Conservation (phyloP, 2,797 vertebrate species). For the Selene dorsalis region DNA sequence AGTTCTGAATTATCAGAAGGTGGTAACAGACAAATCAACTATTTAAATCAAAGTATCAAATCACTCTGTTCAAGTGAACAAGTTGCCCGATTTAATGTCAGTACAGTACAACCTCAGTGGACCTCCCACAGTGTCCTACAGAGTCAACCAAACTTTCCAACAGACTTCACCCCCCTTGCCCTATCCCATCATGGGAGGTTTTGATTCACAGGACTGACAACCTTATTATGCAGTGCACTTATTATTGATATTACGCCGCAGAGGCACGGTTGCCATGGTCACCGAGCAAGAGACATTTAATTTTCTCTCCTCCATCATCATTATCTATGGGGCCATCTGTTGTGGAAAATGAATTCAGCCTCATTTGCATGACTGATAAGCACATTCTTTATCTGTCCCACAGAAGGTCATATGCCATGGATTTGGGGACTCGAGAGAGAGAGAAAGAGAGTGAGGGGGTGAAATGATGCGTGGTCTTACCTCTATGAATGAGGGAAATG, state of each 20-base stretch:
- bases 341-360: conserved; percentile 99
- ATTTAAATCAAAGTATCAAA: background rate
- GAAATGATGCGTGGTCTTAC: conserved; percentile 79
- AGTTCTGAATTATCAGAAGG: background rate
- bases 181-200: conserved; percentile 84
- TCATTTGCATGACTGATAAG: conserved; percentile 99
- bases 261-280: conserved; percentile 98
- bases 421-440: conserved; percentile 91
- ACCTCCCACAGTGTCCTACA: conserved; percentile 36
- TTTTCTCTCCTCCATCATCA: conserved; percentile 99
- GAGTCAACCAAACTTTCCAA: conserved; percentile 68
- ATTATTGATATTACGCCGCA: conserved; percentile 99
- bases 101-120: background rate
- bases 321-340: conserved; percentile 99
- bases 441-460: conserved; percentile 63
- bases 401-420: conserved; percentile 99
- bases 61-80: background rate
- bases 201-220: conserved; percentile 99
- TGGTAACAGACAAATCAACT: background rate
- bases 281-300: conserved; percentile 99
- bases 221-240: conserved; percentile 99
- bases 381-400: conserved; percentile 99
- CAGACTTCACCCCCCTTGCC: conserved; percentile 75
- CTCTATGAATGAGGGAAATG: conserved; percentile 69
- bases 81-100: background rate